phyloP scores from a whole-genome alignment of 2,797 vertebrate species.

The Micrastur ruficollis region DNA sequence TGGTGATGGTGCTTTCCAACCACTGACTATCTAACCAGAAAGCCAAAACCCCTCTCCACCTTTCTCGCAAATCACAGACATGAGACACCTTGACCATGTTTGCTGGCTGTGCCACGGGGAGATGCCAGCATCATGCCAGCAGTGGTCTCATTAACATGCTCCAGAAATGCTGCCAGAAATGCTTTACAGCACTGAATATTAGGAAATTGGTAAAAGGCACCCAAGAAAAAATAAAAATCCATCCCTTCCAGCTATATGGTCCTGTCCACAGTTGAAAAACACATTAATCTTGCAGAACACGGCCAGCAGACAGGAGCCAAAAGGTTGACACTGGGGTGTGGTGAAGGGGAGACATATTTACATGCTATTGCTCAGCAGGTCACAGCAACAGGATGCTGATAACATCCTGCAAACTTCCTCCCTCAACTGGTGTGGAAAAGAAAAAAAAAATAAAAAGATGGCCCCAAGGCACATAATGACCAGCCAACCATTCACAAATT shows the following conservation, averaged over 20 bases:
- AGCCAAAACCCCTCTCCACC: not conserved
- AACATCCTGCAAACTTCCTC: constrained; percentile 77
- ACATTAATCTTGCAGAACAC: constrained; percentile 56
- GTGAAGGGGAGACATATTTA: constrained; percentile 58
- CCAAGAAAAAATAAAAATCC: not conserved
- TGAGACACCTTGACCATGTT: accelerated
- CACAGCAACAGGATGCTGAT: constrained; percentile 75
- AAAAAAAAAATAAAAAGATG: not conserved
- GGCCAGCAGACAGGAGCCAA: constrained; percentile 65
- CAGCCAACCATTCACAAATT: constrained; percentile 20
- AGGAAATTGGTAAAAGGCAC: not conserved
- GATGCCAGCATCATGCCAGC: not conserved
- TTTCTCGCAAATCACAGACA: not conserved
- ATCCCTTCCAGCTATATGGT: not conserved
- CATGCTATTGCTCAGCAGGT: constrained; percentile 71
- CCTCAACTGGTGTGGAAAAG: not conserved
- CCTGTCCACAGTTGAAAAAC: constrained; percentile 3
- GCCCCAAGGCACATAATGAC: not conserved
- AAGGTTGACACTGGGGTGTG: constrained; percentile 71
- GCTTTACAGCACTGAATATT: accelerated
- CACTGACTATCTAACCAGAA: not conserved
- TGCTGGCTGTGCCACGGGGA: accelerated
- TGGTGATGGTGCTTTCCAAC: not conserved
- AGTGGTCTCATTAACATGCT: accelerated
- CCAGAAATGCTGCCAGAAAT: not conserved